Evolutionary conservation across 1,140 invertebrate genomes (phyloP).

Genomic region (Ceratina calcarata): DNA sequence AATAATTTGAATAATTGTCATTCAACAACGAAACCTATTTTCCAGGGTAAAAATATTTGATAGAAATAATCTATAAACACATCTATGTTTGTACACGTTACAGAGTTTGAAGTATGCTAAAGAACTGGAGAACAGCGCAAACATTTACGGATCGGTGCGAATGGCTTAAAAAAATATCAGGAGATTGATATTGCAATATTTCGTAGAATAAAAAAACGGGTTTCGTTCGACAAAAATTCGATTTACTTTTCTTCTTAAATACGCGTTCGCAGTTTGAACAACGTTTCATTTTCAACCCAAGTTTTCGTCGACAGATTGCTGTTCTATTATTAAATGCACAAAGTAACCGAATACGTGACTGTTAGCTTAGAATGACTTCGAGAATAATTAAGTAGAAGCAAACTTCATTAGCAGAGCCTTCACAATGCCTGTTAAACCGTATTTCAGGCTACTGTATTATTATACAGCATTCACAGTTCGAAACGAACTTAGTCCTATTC

Average conservation of each 20-base stretch:
- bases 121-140: neutral
- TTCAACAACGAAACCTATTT: too few relatives aligned
- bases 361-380: neutral
- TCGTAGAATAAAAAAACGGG: too few relatives aligned
- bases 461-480: neutral
- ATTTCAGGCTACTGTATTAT: neutral
- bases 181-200: neutral
- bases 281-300: neutral
- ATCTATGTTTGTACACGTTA: too few relatives aligned
- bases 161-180: neutral
- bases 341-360: neutral
- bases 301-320: neutral
- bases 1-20: too few relatives aligned
- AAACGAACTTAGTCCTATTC: neutral
- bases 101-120: neutral
- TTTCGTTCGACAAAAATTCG: neutral
- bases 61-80: neutral
- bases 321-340: neutral
- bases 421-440: neutral
- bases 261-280: neutral
- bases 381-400: constrained; percentile 3
- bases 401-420: neutral
- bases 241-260: neutral
- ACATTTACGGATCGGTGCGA: neutral
- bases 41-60: neutral